phyloP scores from a whole-genome alignment of 2,113 vertebrate species.

The Gnathonemus longibarbis region DNA sequence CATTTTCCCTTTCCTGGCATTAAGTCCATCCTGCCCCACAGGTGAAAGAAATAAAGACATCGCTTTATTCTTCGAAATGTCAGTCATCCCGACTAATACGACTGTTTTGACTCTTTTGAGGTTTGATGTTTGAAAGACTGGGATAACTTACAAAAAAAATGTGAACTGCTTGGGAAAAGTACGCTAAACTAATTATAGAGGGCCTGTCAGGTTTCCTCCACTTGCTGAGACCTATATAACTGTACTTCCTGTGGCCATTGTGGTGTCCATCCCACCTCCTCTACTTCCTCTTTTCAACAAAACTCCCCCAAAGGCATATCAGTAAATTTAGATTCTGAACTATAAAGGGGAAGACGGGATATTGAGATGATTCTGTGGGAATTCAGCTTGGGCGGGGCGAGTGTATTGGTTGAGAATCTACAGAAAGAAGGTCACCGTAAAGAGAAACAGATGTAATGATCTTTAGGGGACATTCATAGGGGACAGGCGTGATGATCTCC shows the following conservation, averaged over 20 bases:
- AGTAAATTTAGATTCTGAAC: slow-evolving; percentile 2
- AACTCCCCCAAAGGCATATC: neutral
- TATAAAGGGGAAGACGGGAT: neutral
- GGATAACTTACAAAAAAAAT: neutral
- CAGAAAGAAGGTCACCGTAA: neutral
- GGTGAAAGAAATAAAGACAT: neutral
- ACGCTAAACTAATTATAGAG: slow-evolving; percentile 10
- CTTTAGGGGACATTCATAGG: neutral
- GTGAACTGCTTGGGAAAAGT: neutral
- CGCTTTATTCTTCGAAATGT: neutral
- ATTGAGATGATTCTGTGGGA: neutral
- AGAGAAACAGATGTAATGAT: neutral
- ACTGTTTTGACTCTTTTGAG: neutral
- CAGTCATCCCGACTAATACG: neutral
- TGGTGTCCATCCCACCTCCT: slow-evolving; percentile 40
- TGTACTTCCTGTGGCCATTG: slow-evolving; percentile 37
- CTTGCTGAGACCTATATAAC: neutral
- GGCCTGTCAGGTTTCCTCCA: neutral
- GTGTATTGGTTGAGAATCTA: neutral
- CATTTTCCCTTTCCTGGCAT: neutral
- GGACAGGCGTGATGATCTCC: neutral
- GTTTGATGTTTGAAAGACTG: neutral
- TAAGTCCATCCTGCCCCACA: neutral
- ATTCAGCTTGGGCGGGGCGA: neutral
- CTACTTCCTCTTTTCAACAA: slow-evolving; percentile 16